Percentiles rank a stretch among this genome's conserved stretches.
phyloP scores from a whole-genome alignment of 2,113 vertebrate species.

The Zosterops hypoxanthus region DNA sequence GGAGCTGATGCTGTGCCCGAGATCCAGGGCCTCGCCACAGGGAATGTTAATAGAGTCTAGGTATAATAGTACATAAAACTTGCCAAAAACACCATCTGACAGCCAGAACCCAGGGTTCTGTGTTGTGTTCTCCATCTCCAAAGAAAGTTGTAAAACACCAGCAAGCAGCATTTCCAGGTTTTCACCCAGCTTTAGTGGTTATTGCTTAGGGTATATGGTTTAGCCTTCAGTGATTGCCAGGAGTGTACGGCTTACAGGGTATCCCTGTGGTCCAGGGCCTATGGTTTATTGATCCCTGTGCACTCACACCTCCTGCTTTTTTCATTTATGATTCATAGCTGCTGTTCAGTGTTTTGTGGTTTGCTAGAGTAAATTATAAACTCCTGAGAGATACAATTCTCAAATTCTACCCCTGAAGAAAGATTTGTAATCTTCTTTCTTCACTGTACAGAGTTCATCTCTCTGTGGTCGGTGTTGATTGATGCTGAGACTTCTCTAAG shows the following conservation, averaged over 20 bases:
- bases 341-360: not conserved
- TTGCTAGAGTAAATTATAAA: not conserved
- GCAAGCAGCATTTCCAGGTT: not conserved
- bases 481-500: not conserved
- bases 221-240: not conserved
- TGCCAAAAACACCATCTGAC: not conserved
- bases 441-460: not conserved
- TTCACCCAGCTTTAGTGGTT: not conserved
- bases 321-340: not conserved
- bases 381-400: not conserved
- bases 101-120: not conserved
- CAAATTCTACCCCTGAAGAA: not conserved
- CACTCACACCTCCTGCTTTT: not conserved
- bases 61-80: not conserved
- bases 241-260: not conserved
- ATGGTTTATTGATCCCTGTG: not conserved
- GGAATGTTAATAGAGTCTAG: not conserved
- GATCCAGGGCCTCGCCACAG: accelerated
- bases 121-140: accelerated
- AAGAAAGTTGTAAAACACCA: not conserved
- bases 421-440: not conserved
- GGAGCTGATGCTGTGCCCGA: not conserved
- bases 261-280: not conserved
- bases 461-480: not conserved
- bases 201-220: not conserved